Percentiles rank a stretch among this genome's conserved stretches.
Evolutionary conservation across 2,888 invertebrate species (phyloP).

Genomic region (Rhimphoctona megacephalus): DNA sequence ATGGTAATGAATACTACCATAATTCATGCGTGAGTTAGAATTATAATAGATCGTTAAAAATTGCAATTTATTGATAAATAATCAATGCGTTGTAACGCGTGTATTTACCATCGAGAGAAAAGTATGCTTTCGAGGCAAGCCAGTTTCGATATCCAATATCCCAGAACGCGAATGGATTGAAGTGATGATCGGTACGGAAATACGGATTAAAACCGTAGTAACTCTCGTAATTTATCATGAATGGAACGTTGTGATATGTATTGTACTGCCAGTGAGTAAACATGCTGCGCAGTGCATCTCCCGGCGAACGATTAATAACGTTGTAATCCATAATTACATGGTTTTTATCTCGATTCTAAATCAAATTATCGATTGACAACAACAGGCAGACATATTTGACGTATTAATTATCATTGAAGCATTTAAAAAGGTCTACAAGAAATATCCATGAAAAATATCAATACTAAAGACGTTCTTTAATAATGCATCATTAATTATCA

Average conservation of each 20-base stretch:
- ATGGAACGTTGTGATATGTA: constrained; percentile 62
- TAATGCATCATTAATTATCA: background rate
- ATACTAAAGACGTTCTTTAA: background rate
- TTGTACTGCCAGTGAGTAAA: constrained; percentile 41
- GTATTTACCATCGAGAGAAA: constrained; percentile 58
- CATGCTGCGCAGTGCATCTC: constrained; percentile 44
- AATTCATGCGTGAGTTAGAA: background rate
- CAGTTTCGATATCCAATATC: constrained; percentile 52
- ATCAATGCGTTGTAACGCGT: background rate
- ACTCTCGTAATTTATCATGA: constrained; percentile 62
- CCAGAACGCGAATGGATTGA: constrained; percentile 66
- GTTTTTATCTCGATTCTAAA: background rate
- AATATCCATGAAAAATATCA: background rate
- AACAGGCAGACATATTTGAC: background rate
- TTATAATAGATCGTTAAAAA: background rate
- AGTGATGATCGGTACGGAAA: constrained; percentile 63
- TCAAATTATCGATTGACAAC: background rate
- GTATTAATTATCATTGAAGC: background rate
- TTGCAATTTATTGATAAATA: constrained; percentile 2
- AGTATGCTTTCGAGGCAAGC: constrained; percentile 51
- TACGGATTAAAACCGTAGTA: constrained; percentile 66
- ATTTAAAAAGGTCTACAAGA: background rate
- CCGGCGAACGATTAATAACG: constrained; percentile 57
- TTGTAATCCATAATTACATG: constrained; percentile 68
- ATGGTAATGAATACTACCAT: background rate